Base-by-base conservation (phyloP, 2,888 invertebrate species). In the Stenolophus ochropezus region DNA sequence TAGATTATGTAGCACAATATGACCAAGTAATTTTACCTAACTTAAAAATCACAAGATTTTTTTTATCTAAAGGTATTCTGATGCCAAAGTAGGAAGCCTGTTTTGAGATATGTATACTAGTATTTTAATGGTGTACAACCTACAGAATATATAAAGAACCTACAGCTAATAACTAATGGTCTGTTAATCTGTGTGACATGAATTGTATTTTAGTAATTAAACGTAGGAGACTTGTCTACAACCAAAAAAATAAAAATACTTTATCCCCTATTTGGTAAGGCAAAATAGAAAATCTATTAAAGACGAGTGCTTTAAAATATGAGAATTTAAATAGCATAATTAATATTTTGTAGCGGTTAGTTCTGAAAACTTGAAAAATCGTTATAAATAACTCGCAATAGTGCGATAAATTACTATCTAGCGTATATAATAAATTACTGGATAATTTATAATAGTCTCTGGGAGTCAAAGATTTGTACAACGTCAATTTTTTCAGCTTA, bases 381-480 rank as follows among this genome's bases (percentile, higher is more conserved):
- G 27, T 69, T 69, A 69, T 69, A 33, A 69, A 69, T 69, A 69
- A 69, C 42, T 16, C 16, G 65, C 65, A 69, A 69, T 69, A 69
- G 65, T 69, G 18, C 65, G 33, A 69, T 69, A 69, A 69, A 69
- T 69, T 69, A 69, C 33, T 33, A 69, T 69, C 20, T 27, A 18
- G 33, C 33, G 65, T 33, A 69, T 42, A 33, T 69, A 33, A 69
- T 69, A 69, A 69, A 69, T 69, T 69, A 69, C 33, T 8, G 33
- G n/a, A 69, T 69, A 69, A 69, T 69, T 69, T 69, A 69, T 69
- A 69, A 33, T 33, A 69, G 33, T 69, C 65, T 16, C 65, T 69
- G 33, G 61, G 33, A 69, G 42, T 69, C 65, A 33, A 69, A 69
- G 20, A 69, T 69, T 27, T 69, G 33, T 69, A 33, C 65, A 16